These are phyloP conservation scores for Platysteira castanea DNA, from an alignment of 2,113 vertebrate genomes.

Conservation along the genomic window DNA sequence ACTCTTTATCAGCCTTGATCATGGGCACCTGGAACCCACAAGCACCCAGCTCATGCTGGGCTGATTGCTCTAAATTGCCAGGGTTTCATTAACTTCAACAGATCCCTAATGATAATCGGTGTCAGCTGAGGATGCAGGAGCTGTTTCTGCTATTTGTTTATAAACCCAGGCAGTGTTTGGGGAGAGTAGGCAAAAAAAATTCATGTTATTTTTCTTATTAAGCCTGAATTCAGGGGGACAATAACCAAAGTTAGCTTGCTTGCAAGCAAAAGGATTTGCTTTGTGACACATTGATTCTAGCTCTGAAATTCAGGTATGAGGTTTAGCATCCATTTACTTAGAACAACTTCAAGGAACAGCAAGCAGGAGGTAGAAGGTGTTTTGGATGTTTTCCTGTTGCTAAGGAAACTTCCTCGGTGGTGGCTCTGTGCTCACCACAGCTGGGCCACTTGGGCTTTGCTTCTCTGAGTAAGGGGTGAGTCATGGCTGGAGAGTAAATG, in stretches of 20 bases:
- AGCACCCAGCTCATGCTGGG: not conserved
- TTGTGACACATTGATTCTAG: not conserved
- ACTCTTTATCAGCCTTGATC: not conserved
- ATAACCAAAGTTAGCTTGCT: not conserved
- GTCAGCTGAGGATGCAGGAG: not conserved
- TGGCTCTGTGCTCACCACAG: conserved; percentile 6
- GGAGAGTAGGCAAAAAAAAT: not conserved
- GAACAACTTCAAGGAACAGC: conserved; percentile 21
- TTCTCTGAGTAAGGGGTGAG: not conserved
- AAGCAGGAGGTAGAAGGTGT: conserved; percentile 20
- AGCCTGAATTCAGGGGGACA: not conserved
- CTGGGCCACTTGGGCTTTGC: conserved; percentile 41
- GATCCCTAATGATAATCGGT: not conserved
- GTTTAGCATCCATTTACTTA: conserved; percentile 31
- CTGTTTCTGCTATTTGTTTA: not conserved
- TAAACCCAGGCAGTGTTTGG: not conserved
- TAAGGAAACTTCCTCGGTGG: conserved; percentile 32
- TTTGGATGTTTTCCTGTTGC: conserved; percentile 59
- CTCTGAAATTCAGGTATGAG: conserved; percentile 33
- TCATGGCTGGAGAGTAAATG: not conserved
- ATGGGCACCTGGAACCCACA: not conserved
- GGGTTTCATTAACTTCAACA: not conserved
- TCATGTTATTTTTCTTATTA: not conserved
- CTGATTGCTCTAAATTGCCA: not conserved
- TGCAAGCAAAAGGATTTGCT: conserved; percentile 24